Base-by-base conservation (phyloP, 2,888 invertebrate genomes). In the Catocala fraxini region DNA sequence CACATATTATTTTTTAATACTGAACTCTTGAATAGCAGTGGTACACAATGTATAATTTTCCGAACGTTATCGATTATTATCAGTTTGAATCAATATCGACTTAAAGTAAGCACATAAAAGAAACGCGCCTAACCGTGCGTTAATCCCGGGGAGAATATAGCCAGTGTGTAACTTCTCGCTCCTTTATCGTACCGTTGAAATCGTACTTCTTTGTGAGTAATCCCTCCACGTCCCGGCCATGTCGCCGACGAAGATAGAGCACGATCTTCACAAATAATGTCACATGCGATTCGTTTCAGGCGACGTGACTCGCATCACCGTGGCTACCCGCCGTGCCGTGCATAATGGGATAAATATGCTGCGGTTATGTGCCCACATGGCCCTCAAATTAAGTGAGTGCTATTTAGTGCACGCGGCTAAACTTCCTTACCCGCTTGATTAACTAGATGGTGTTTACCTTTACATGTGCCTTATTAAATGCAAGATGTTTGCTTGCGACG, bases 261-360 rank as follows among this genome's bases (percentile, higher is more conserved):
- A 93, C 94, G 93, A 94, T 94, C 93, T 93, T 94, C 93, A 93
- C 93, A 94, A 94, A 94, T 94, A 94, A 94, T 94, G 94, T 94
- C 94, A 93, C 94, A 94, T 93, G 93, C 93, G 94, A 94, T 94
- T 94, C 93, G 93, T 94, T 94, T 93, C 93, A 86, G 87, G 82
- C 86, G 88, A 93, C 94, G 94, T 93, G 94, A 92, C 94, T 92
- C 91, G 93, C 93, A 93, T 94, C 90, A 81, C 87, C 89, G 88
- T 86, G 88, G 87, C 86, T 83, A 85, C 84, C 85, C 85, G 85
- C 83, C 88, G 88, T 86, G 91, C 92, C 92, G 85, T 91, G 92
- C 93, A 93, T 94, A 93, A 94, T 93, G 93, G 93, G 93, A 91
- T 93, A 93, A 93, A 93, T 93, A 92, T 93, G 92, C 91, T 87